These are phyloP conservation scores for Leptinotarsa defecta DNA, from an alignment of 1,140 invertebrate genomes.

Conservation along the genomic window DNA sequence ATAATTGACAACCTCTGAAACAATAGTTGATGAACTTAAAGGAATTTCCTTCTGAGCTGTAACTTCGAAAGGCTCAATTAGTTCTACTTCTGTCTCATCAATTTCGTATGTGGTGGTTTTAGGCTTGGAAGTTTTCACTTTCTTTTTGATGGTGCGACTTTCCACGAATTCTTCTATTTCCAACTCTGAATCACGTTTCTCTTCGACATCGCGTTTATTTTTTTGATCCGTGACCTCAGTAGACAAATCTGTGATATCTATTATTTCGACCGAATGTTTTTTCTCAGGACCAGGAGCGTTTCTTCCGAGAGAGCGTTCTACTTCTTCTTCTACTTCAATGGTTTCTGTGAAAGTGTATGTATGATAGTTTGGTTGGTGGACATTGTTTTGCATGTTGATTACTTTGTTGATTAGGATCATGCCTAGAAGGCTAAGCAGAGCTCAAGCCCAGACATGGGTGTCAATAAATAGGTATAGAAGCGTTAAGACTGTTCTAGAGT, in stretches of 20 bases:
- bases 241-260: slow-evolving; percentile 54
- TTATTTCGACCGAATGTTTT: slow-evolving; percentile 51
- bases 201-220: slow-evolving; percentile 49
- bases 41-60: slow-evolving; percentile 43
- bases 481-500: slow-evolving; percentile 27
- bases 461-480: slow-evolving; percentile 31
- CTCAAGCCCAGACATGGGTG: slow-evolving; percentile 33
- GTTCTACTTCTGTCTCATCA: slow-evolving; percentile 52
- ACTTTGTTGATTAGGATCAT: slow-evolving; percentile 28
- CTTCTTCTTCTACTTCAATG: slow-evolving; percentile 54
- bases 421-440: slow-evolving; percentile 33
- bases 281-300: slow-evolving; percentile 42
- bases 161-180: slow-evolving; percentile 56
- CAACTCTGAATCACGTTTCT: slow-evolving; percentile 54
- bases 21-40: slow-evolving; percentile 55
- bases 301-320: slow-evolving; percentile 41
- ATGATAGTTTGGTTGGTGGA: slow-evolving; percentile 42
- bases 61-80: slow-evolving; percentile 40
- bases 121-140: slow-evolving; percentile 51
- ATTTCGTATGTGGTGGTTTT: slow-evolving; percentile 49
- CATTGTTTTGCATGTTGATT: neutral
- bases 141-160: slow-evolving; percentile 30
- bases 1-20: slow-evolving; percentile 59
- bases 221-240: slow-evolving; percentile 43
- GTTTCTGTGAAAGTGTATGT: slow-evolving; percentile 60